A percentile compares a stretch with the other conserved stretches of the same genome.
Conservation (phyloP, 2,797 vertebrate genomes). For the Halcyon badia region DNA sequence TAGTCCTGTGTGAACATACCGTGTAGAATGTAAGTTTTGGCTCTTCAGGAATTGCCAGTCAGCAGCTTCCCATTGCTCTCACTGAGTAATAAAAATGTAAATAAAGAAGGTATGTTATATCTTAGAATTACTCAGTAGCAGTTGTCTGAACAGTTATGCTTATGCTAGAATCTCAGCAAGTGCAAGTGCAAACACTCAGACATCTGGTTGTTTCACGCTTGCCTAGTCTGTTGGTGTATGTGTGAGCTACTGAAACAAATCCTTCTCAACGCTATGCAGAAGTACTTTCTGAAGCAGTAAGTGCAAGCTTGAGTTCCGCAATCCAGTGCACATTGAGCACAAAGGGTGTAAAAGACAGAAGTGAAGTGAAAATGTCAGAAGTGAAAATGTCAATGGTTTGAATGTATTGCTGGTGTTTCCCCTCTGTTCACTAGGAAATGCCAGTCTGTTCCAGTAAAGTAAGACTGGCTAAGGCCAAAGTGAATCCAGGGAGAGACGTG, state of each 20-base stretch:
- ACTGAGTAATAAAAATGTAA: conserved; percentile 3
- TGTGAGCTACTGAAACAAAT: neutral
- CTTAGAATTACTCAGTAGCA: neutral
- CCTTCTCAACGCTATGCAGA: neutral
- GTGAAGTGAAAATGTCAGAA: neutral
- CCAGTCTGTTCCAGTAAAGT: neutral
- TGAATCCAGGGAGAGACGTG: neutral
- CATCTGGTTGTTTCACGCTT: conserved; percentile 30
- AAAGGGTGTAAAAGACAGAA: neutral
- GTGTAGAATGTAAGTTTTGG: neutral
- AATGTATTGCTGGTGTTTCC: neutral
- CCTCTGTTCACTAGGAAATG: neutral
- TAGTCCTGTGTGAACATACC: neutral
- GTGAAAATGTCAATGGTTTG: neutral
- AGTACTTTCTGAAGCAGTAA: neutral
- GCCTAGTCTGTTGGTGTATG: neutral
- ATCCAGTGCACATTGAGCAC: neutral
- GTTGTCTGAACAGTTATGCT: conserved; percentile 63
- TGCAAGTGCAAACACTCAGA: conserved; percentile 10
- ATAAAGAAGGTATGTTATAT: conserved; percentile 1
- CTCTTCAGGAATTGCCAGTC: neutral
- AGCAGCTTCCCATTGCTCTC: neutral
- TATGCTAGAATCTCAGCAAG: neutral
- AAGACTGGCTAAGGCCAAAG: neutral
- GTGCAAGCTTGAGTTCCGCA: neutral